Conservation (phyloP, 2,797 vertebrate species). For the Emydoidea blandingii region DNA sequence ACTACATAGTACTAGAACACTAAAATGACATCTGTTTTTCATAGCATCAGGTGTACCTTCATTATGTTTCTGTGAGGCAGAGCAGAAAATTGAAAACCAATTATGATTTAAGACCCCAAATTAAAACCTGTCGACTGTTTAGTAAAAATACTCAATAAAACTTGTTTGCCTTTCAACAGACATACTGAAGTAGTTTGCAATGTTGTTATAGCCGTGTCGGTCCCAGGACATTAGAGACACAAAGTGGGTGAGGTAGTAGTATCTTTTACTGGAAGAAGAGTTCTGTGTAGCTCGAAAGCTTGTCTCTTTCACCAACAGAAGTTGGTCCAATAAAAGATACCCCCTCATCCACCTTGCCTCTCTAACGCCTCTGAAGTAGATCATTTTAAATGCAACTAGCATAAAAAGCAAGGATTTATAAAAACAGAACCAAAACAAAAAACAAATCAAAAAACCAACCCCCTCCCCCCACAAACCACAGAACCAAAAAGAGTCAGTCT, state of each 20-base stretch:
- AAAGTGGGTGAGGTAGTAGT: background rate
- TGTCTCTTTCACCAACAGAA: background rate
- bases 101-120: slow-evolving; percentile 67
- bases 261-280: background rate
- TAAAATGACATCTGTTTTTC: slow-evolving; percentile 65
- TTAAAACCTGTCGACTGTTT: slow-evolving; percentile 68
- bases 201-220: background rate
- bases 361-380: background rate
- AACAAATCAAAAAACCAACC: background rate
- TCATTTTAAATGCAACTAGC: background rate
- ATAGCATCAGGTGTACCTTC: slow-evolving; percentile 61
- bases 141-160: slow-evolving; percentile 63
- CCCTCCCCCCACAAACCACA: background rate
- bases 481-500: background rate
- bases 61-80: slow-evolving; percentile 43
- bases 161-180: slow-evolving; percentile 23
- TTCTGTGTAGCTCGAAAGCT: background rate
- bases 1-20: background rate
- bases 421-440: background rate
- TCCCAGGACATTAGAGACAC: background rate
- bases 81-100: slow-evolving; percentile 67
- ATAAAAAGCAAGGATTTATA: background rate
- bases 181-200: background rate
- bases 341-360: background rate
- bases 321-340: background rate